These are phyloP conservation scores for Eulemur rufifrons DNA, from an alignment of 2,113 vertebrate species.

Conservation along the genomic window DNA sequence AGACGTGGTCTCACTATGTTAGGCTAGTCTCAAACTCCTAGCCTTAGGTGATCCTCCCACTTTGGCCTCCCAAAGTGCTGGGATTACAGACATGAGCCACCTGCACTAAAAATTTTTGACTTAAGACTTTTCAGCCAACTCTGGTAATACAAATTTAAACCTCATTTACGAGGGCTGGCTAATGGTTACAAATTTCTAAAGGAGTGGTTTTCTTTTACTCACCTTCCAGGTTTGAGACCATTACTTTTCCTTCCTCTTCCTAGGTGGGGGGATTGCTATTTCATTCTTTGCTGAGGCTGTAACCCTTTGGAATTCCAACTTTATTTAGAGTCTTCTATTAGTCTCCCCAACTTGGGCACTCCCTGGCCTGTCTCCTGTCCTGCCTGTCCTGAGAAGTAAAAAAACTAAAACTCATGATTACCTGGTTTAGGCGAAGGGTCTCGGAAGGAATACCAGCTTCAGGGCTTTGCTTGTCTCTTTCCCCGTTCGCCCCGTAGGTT, in stretches of 20 bases:
- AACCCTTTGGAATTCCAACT: neutral
- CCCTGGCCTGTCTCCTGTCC: neutral
- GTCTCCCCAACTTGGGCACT: neutral
- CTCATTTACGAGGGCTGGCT: neutral
- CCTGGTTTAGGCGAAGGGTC: neutral
- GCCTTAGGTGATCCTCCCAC: too few species aligned
- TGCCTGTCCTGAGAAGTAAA: neutral
- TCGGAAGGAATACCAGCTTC: neutral
- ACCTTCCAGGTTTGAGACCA: neutral
- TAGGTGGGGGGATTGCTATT: neutral
- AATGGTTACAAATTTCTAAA: neutral
- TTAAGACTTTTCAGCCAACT: neutral
- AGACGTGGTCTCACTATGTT: too few species aligned
- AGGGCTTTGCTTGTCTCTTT: neutral
- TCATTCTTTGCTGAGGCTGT: neutral
- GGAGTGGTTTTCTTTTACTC: neutral
- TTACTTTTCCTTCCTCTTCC: neutral
- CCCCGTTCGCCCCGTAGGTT: neutral
- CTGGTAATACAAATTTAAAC: neutral
- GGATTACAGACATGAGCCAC: too few species aligned
- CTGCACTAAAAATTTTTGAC: neutral
- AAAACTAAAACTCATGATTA: neutral
- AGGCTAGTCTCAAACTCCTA: too few species aligned
- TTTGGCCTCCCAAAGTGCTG: too few species aligned
- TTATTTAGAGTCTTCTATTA: neutral